Evolutionary conservation across 2,113 vertebrate species (phyloP).

Genomic region (Chionodraco myersi): DNA sequence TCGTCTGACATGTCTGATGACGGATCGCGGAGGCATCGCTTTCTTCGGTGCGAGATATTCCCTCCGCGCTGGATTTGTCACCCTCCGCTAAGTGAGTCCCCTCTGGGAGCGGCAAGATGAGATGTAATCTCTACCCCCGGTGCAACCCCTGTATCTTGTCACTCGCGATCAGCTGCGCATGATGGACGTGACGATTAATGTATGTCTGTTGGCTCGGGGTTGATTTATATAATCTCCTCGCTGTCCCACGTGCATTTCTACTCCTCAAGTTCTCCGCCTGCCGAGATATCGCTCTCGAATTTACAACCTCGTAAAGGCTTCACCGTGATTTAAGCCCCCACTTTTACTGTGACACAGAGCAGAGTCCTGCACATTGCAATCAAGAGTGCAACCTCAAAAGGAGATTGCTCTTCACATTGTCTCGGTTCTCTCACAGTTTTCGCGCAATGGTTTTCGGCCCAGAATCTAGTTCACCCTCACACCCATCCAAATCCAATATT

Average conservation of each 20-base stretch:
- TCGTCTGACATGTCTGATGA: slow-evolving; percentile 74
- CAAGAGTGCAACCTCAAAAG: slow-evolving; percentile 18
- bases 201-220: slow-evolving; percentile 42
- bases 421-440: not conserved
- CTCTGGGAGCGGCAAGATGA: slow-evolving; percentile 58
- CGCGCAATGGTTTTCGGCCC: not conserved
- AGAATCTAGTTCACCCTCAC: slow-evolving; percentile 3
- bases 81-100: slow-evolving; percentile 68
- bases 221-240: slow-evolving; percentile 74
- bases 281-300: slow-evolving; percentile 71
- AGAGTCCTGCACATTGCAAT: slow-evolving; percentile 7
- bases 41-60: slow-evolving; percentile 52
- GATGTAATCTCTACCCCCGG: slow-evolving; percentile 66
- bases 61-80: slow-evolving; percentile 61
- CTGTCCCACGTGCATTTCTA: slow-evolving; percentile 58
- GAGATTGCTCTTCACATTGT: slow-evolving; percentile 8
- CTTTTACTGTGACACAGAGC: slow-evolving; percentile 23
- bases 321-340: slow-evolving; percentile 76
- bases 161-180: slow-evolving; percentile 59
- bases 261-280: slow-evolving; percentile 70
- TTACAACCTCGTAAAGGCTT: slow-evolving; percentile 80
- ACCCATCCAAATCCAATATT: slow-evolving; percentile 51
- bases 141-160: slow-evolving; percentile 52
- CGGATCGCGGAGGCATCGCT: slow-evolving; percentile 68
- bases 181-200: slow-evolving; percentile 76